A percentile compares a stretch with the other conserved stretches of the same genome.
phyloP scores from a whole-genome alignment of 2,797 vertebrate species.

The Galaxias olidus region DNA sequence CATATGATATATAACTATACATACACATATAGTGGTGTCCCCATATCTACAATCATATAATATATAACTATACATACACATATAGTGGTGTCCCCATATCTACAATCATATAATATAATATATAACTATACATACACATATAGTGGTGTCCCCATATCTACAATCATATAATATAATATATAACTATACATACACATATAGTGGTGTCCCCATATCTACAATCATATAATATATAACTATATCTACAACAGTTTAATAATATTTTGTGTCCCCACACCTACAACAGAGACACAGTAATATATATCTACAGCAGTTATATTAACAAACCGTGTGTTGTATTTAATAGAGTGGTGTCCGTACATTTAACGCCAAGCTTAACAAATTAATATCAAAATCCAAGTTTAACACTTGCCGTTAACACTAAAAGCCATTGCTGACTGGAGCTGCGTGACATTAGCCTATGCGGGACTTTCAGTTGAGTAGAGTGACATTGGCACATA shows the following conservation, averaged over 20 bases:
- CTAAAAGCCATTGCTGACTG: too few relatives aligned
- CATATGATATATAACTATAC: background rate
- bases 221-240: background rate
- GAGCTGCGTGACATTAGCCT: too few relatives aligned
- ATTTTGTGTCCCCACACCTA: slow-evolving; percentile 82
- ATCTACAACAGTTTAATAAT: too few relatives aligned
- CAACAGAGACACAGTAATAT: background rate
- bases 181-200: background rate
- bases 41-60: slow-evolving; percentile 63
- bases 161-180: background rate
- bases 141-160: slow-evolving; percentile 91
- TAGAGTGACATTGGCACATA: too few relatives aligned
- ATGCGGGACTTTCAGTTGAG: too few relatives aligned
- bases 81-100: slow-evolving; percentile 81
- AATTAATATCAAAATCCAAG: too few relatives aligned
- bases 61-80: background rate
- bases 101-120: slow-evolving; percentile 22
- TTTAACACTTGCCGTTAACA: too few relatives aligned
- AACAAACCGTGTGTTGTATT: too few relatives aligned
- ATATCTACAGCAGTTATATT: too few relatives aligned
- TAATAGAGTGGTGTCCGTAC: too few relatives aligned
- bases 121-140: slow-evolving; percentile 70
- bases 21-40: slow-evolving; percentile 77
- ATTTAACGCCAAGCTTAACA: too few relatives aligned
- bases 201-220: background rate